phyloP scores from a whole-genome alignment of 2,888 invertebrate species.

The Apoderus coryli region DNA sequence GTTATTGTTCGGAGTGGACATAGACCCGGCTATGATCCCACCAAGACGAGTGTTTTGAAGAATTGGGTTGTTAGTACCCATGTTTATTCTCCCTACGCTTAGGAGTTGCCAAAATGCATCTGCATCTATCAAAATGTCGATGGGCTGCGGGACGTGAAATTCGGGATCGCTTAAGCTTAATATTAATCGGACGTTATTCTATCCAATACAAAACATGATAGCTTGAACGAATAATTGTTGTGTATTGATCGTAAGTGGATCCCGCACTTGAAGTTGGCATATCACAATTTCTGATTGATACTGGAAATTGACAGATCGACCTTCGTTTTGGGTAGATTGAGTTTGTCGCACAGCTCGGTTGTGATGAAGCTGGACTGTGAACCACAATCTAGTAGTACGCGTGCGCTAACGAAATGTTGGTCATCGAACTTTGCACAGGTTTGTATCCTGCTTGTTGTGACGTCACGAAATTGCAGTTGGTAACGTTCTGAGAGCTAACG shows the following conservation, averaged over 20 bases:
- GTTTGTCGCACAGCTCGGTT: slow-evolving; percentile 9
- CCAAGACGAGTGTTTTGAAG: slow-evolving; percentile 11
- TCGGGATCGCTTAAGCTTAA: slow-evolving; percentile 12
- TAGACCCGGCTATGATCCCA: slow-evolving; percentile 10
- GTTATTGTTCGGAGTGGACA: neutral
- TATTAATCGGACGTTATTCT: slow-evolving; percentile 12
- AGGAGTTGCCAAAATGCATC: slow-evolving; percentile 11
- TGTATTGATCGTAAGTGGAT: slow-evolving; percentile 9
- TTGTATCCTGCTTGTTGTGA: slow-evolving; percentile 6
- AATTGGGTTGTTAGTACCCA: slow-evolving; percentile 8
- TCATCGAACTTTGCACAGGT: slow-evolving; percentile 1
- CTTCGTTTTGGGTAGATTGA: slow-evolving; percentile 8
- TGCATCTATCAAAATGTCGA: slow-evolving; percentile 13
- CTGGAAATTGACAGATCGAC: slow-evolving; percentile 11
- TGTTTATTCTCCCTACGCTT: slow-evolving; percentile 2
- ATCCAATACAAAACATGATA: slow-evolving; percentile 12
- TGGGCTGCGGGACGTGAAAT: slow-evolving; percentile 9
- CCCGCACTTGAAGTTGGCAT: slow-evolving; percentile 10
- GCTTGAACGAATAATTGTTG: slow-evolving; percentile 6
- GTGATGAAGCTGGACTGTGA: slow-evolving; percentile 13
- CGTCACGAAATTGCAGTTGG: slow-evolving; percentile 8
- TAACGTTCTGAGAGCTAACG: too few species aligned
- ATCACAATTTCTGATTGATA: slow-evolving; percentile 9
- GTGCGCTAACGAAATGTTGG: slow-evolving; percentile 4
- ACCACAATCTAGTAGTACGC: slow-evolving; percentile 11